Evolutionary conservation across 2,888 invertebrate genomes (phyloP).

Genomic region (Ernsta delagoae): DNA sequence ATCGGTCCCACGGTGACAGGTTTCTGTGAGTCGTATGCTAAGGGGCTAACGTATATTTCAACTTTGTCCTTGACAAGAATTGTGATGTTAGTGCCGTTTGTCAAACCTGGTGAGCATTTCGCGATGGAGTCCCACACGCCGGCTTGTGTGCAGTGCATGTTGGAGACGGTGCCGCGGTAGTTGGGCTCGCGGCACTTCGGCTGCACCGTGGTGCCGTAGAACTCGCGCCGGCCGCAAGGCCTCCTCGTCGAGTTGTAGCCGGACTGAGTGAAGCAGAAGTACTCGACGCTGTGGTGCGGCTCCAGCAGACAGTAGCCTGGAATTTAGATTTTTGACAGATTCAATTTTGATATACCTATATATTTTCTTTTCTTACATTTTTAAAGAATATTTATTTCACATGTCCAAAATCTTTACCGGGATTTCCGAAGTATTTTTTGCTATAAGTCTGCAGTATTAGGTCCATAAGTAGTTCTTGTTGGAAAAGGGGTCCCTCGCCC

Average conservation of each 20-base stretch:
- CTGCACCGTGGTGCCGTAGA: slow-evolving; percentile 52
- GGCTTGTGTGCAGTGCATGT: slow-evolving; percentile 59
- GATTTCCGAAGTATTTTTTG: too few relatives aligned
- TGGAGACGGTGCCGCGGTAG: slow-evolving; percentile 41
- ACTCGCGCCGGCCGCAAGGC: slow-evolving; percentile 52
- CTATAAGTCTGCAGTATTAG: too few relatives aligned
- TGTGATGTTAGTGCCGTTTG: slow-evolving; percentile 39
- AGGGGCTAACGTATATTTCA: slow-evolving; percentile 32
- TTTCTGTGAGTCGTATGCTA: slow-evolving; percentile 11
- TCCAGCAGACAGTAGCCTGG: slow-evolving; percentile 58
- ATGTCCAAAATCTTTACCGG: too few relatives aligned
- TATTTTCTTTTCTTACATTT: too few relatives aligned
- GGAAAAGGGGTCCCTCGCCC: too few relatives aligned
- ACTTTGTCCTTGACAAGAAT: slow-evolving; percentile 36
- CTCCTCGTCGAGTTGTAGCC: slow-evolving; percentile 46
- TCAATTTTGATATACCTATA: too few relatives aligned
- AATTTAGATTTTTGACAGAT: background rate
- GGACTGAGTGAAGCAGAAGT: slow-evolving; percentile 50
- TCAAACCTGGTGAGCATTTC: slow-evolving; percentile 62
- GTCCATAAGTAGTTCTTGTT: too few relatives aligned
- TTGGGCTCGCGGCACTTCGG: slow-evolving; percentile 57
- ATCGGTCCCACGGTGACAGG: background rate
- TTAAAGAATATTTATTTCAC: too few relatives aligned
- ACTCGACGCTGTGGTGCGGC: slow-evolving; percentile 53
- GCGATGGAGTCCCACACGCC: slow-evolving; percentile 56